Percentiles rank a stretch among this genome's conserved stretches.
Evolutionary conservation across 2,888 invertebrate species (phyloP).

Genomic region (Microchrysa polita): DNA sequence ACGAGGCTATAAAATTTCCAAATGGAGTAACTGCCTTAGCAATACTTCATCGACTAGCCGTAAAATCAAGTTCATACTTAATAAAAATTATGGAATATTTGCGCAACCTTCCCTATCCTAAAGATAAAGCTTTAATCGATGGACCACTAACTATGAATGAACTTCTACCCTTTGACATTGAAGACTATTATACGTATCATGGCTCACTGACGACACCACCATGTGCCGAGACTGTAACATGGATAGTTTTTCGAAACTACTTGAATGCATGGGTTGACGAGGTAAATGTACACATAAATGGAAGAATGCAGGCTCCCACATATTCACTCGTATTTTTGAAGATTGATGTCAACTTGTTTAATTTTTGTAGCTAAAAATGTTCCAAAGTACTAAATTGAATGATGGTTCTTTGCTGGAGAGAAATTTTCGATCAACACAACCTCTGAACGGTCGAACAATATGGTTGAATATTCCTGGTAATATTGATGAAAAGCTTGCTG

Average conservation of each 20-base stretch:
- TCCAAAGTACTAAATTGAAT: not conserved
- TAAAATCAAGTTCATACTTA: not conserved
- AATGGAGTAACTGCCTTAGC: not conserved
- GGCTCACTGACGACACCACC: slow-evolving; percentile 86
- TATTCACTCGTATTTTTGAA: not conserved
- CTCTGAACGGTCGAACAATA: not conserved
- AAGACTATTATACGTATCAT: slow-evolving; percentile 79
- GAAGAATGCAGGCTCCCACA: too few relatives aligned
- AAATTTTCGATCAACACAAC: not conserved
- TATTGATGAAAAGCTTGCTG: too few relatives aligned
- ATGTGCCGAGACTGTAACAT: slow-evolving; percentile 79
- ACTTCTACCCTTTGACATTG: slow-evolving; percentile 66
- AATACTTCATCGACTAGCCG: not conserved
- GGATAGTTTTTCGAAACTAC: slow-evolving; percentile 80
- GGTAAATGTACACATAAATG: slow-evolving; percentile 65
- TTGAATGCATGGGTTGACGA: slow-evolving; percentile 72
- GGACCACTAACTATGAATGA: not conserved
- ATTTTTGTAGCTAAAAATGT: not conserved
- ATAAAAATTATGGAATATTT: not conserved
- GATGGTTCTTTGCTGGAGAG: not conserved
- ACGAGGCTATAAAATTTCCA: not conserved
- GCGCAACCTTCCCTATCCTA: not conserved
- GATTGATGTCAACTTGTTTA: not conserved
- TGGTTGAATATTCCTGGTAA: not conserved
- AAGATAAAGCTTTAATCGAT: not conserved